These are phyloP conservation scores for Corydoras sp. DNA, from an alignment of 2,113 vertebrate genomes.

Conservation along the genomic window DNA sequence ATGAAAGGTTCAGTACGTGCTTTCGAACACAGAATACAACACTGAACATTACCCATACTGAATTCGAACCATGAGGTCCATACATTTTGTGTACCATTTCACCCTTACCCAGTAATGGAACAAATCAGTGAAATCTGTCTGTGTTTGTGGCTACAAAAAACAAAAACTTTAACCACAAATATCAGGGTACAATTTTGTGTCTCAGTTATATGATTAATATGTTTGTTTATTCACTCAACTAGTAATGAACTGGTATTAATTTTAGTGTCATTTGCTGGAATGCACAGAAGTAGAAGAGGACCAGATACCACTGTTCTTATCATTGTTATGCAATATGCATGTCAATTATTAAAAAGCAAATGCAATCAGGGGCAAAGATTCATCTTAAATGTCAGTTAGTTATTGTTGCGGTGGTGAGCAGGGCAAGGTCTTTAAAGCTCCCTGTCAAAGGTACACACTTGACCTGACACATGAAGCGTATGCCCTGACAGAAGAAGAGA, in stretches of 20 bases:
- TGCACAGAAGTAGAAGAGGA: constrained; percentile 21
- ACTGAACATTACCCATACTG: no score
- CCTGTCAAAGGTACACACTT: constrained; percentile 8
- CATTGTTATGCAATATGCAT: constrained; percentile 28
- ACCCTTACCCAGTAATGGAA: no score
- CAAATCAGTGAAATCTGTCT: no score
- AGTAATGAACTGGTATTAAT: not conserved
- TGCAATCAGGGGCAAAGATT: constrained; percentile 21
- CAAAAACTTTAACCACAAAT: no score
- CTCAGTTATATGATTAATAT: no score
- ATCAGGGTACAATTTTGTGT: no score
- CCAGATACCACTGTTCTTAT: constrained; percentile 43
- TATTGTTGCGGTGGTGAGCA: constrained; percentile 14
- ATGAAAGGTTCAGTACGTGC: no score
- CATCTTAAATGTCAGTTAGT: constrained; percentile 28
- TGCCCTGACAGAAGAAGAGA: constrained; percentile 7
- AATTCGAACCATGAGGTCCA: no score
- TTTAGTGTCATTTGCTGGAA: not conserved
- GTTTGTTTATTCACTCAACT: no score
- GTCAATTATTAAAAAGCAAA: constrained; percentile 21
- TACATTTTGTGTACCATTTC: no score
- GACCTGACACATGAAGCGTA: constrained; percentile 28
- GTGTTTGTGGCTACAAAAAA: no score
- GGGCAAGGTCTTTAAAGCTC: constrained; percentile 19
- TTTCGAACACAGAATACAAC: no score